phyloP scores from a whole-genome alignment of 1,140 invertebrate genomes.

The Drosophila pandora region DNA sequence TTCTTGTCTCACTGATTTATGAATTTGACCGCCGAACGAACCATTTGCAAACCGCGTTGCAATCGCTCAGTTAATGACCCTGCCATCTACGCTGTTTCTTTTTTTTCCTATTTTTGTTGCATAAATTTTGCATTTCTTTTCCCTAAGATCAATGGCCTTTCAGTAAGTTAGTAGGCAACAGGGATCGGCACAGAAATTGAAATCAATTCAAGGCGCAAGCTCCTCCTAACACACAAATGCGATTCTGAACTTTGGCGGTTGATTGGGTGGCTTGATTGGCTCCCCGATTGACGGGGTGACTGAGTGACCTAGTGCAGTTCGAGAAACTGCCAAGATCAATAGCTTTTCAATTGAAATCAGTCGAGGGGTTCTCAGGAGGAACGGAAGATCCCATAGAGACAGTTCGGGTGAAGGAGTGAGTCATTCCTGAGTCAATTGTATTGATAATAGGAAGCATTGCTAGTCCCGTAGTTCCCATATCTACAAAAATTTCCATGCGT shows the following conservation, averaged over 20 bases:
- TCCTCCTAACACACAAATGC: slow-evolving; percentile 62
- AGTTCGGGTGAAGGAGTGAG: not conserved
- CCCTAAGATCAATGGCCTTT: slow-evolving; percentile 39
- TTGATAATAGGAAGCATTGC: not conserved
- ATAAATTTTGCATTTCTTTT: slow-evolving; percentile 48
- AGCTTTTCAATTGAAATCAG: slow-evolving; percentile 60
- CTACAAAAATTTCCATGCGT: not conserved
- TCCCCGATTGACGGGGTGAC: slow-evolving; percentile 67
- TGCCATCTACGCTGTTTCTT: slow-evolving; percentile 25
- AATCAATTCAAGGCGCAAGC: slow-evolving; percentile 46
- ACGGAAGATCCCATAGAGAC: too few relatives aligned
- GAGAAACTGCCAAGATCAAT: slow-evolving; percentile 64
- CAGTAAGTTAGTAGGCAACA: slow-evolving; percentile 72
- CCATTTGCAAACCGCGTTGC: slow-evolving; percentile 42
- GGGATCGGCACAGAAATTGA: slow-evolving; percentile 39
- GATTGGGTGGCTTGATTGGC: slow-evolving; percentile 44
- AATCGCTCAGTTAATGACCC: slow-evolving; percentile 70
- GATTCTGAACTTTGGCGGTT: slow-evolving; percentile 9
- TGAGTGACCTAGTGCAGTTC: slow-evolving; percentile 68
- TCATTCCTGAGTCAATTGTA: not conserved
- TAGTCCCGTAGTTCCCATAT: not conserved
- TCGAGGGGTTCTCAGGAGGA: slow-evolving; percentile 3
- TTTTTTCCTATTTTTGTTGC: slow-evolving; percentile 23
- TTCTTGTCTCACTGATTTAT: slow-evolving; percentile 76
- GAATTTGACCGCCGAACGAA: slow-evolving; percentile 68